A percentile compares a stretch with the other conserved stretches of the same genome.
Conservation (phyloP, 2,113 vertebrate species). For the Egretta garzetta region DNA sequence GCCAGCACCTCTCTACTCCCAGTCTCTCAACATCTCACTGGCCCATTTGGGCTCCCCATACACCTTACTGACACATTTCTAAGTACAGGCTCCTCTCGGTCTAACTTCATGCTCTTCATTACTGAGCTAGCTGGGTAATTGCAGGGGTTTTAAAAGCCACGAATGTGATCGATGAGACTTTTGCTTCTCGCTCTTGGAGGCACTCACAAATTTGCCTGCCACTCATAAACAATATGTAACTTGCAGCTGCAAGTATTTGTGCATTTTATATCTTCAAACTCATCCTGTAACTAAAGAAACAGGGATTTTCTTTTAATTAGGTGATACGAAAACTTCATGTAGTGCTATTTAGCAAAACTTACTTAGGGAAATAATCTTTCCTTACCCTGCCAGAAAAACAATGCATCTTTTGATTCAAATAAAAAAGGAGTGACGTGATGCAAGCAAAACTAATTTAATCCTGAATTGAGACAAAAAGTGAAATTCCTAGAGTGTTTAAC, state of each 20-base stretch:
- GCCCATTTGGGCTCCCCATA: background rate
- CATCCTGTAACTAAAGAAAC: background rate
- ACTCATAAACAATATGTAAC: background rate
- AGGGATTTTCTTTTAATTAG: background rate
- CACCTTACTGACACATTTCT: background rate
- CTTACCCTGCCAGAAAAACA: background rate
- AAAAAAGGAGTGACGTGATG: background rate
- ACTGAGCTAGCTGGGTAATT: background rate
- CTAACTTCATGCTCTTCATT: background rate
- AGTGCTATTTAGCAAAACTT: background rate
- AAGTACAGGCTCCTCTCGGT: background rate
- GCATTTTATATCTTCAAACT: background rate
- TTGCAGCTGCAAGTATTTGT: background rate
- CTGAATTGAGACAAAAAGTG: background rate
- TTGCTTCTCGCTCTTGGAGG: background rate
- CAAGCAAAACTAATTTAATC: background rate
- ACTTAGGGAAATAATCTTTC: background rate
- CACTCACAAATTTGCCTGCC: background rate
- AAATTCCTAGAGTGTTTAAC: background rate
- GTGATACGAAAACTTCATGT: background rate
- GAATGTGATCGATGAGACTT: rapidly evolving
- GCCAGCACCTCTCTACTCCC: background rate
- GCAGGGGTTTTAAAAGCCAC: background rate
- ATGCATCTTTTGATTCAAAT: background rate
- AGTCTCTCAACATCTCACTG: background rate